Evolutionary conservation across 2,888 invertebrate genomes (phyloP), one percentile per base, ranked within the genome.

Genomic region (Dusona sp.): DNA sequence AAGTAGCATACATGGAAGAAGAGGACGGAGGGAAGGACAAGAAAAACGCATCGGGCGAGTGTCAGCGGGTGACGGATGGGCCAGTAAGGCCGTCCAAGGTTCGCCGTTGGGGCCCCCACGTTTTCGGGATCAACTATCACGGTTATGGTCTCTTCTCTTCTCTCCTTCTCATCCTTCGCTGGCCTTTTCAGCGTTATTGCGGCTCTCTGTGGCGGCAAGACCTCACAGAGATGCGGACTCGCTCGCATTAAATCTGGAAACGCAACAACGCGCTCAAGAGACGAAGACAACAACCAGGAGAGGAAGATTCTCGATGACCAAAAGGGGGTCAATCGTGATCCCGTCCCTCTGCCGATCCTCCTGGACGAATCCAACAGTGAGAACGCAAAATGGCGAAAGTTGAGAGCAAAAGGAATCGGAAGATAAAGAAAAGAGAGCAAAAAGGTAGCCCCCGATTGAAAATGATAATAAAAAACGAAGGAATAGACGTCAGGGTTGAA

Each of bases 31-130:
- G 54, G 68, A 67, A 82, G 83, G 54, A 78, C 77, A 72, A 85
- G 75, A 88, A 89, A 87, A 88, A 88, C 81, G 87, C 61, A 87
- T 86, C 73, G 83, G 83, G 33, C 89, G 90, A 86, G 89, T 93
- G 93, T 93, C 93, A 92, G 87, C 91, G 90, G 90, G 92, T 93
- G 93, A 93, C 92, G 92, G 91, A 93, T 93, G 92, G 91, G 87
- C 90, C 90, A 65, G 90, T 89, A 88, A 89, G 90, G 84, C 88
- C 87, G 89, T 89, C 88, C 90, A 90, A 91, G 90, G 90, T 74
- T 75, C 80, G 38, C 70, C 33, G 51, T 79, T 79, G n/a, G 79
- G 83, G 45, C 29, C 57, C 68, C 42, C 42, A 51, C 33, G 61
- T 86, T 83, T 83, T 83, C 79, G 81, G 78, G 68, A 80, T 78